These are phyloP conservation scores for Corynorhinus townsendii DNA, from an alignment of 2,113 vertebrate genomes.

Conservation along the genomic window DNA sequence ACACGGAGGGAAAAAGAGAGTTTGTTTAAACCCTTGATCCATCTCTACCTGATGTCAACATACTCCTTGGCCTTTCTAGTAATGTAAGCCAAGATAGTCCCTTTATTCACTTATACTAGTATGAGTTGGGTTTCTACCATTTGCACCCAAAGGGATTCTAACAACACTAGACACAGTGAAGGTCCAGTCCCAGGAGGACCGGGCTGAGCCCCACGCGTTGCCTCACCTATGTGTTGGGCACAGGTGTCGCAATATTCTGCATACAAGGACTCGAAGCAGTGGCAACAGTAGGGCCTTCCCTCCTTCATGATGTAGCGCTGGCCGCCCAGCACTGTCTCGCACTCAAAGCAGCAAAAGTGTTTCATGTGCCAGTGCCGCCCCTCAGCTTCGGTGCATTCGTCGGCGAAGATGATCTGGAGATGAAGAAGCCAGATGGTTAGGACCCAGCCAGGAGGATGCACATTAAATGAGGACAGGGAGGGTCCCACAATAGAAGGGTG, in stretches of 20 bases:
- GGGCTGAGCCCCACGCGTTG: background rate
- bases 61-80: background rate
- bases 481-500: background rate
- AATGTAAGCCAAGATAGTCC: background rate
- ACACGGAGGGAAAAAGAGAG: background rate
- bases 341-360: slow-evolving; percentile 99
- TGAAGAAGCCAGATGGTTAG: background rate
- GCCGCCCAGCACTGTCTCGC: slow-evolving; percentile 93
- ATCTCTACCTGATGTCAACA: background rate
- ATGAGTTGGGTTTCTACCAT: background rate
- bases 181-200: background rate
- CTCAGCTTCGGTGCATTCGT: slow-evolving; percentile 98
- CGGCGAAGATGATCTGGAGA: slow-evolving; percentile 95
- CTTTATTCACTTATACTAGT: background rate
- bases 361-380: slow-evolving; percentile 99
- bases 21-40: background rate
- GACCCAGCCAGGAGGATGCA: background rate
- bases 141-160: background rate
- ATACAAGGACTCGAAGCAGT: slow-evolving; percentile 96
- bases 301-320: slow-evolving; percentile 99
- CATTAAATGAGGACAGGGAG: no score
- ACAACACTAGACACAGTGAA: background rate
- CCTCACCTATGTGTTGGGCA: slow-evolving; percentile 96
- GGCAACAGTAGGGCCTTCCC: slow-evolving; percentile 96
- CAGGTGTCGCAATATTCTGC: slow-evolving; percentile 98